phyloP scores from a whole-genome alignment of 1,140 invertebrate genomes.

The Drosophila micromelanica region DNA sequence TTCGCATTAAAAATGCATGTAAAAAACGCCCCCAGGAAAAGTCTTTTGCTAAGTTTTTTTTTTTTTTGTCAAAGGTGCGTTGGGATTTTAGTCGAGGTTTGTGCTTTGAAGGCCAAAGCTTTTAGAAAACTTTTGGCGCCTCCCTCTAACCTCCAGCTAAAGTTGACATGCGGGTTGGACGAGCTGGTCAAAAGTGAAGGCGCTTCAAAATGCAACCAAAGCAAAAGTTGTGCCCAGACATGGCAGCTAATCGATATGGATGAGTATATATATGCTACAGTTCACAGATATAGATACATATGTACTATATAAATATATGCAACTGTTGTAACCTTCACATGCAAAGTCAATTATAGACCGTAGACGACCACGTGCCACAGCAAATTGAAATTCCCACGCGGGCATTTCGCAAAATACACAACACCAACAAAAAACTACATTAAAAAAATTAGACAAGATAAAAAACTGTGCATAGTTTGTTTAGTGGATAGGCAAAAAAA shows the following conservation, averaged over 20 bases:
- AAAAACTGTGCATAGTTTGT: constrained; percentile 30
- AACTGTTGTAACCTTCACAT: constrained; percentile 27
- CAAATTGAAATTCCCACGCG: constrained; percentile 71
- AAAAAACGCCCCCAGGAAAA: constrained; percentile 2
- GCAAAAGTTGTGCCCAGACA: constrained; percentile 8
- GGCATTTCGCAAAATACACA: constrained; percentile 22
- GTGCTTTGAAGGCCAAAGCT: constrained; percentile 60
- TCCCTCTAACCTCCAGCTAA: constrained; percentile 8
- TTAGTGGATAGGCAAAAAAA: constrained; percentile 10
- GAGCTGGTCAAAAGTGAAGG: constrained; percentile 51
- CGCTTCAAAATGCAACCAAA: constrained; percentile 27
- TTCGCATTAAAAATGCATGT: constrained; percentile 80
- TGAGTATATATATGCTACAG: not conserved
- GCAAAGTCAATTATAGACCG: constrained; percentile 49
- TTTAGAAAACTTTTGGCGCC: constrained; percentile 21
- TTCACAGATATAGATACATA: not conserved
- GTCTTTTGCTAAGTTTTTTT: constrained; percentile 58
- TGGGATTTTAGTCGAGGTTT: constrained; percentile 12
- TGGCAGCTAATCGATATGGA: constrained; percentile 54
- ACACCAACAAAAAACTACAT: not conserved
- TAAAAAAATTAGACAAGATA: constrained; percentile 1
- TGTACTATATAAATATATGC: constrained; percentile 7
- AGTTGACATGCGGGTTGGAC: constrained; percentile 62
- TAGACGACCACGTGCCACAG: constrained; percentile 49
- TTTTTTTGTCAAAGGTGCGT: constrained; percentile 36